Conservation (phyloP, 2,888 invertebrate genomes). For the Cosmorhoe ocellata region DNA sequence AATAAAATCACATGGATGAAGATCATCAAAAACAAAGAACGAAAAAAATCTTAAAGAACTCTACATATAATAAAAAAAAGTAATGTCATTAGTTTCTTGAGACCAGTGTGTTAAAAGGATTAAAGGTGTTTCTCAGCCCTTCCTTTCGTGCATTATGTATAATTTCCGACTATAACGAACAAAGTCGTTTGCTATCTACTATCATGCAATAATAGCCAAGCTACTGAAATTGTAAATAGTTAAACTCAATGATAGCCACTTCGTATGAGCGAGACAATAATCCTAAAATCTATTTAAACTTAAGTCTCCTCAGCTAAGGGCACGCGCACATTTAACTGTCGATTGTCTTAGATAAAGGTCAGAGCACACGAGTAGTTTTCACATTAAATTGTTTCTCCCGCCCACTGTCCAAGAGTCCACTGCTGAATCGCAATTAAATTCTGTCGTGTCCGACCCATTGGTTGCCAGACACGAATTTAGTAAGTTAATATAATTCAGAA, state of each 20-base stretch:
- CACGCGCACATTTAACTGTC: slow-evolving; percentile 44
- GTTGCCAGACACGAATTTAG: slow-evolving; percentile 45
- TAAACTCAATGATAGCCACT: neutral
- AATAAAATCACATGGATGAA: neutral
- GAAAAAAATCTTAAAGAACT: no score
- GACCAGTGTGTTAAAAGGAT: no score
- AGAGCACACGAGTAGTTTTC: slow-evolving; percentile 52
- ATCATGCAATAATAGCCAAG: no score
- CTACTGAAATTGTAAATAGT: no score
- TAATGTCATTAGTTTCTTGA: no score
- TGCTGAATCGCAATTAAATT: slow-evolving; percentile 68
- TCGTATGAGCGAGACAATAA: slow-evolving; percentile 9
- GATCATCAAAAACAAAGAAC: no score
- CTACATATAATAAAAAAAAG: no score
- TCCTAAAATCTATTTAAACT: slow-evolving; percentile 21
- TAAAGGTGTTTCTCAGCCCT: no score
- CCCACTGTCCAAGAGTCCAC: slow-evolving; percentile 50
- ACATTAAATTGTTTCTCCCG: slow-evolving; percentile 58
- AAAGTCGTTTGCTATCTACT: no score
- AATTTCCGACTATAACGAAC: no score
- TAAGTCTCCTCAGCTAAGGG: slow-evolving; percentile 24
- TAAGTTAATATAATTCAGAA: neutral
- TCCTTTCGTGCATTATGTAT: no score
- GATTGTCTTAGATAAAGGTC: slow-evolving; percentile 48
- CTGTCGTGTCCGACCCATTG: slow-evolving; percentile 60